These are phyloP conservation scores for Geothlypis trichas DNA, from an alignment of 2,113 vertebrate species.

Conservation along the genomic window DNA sequence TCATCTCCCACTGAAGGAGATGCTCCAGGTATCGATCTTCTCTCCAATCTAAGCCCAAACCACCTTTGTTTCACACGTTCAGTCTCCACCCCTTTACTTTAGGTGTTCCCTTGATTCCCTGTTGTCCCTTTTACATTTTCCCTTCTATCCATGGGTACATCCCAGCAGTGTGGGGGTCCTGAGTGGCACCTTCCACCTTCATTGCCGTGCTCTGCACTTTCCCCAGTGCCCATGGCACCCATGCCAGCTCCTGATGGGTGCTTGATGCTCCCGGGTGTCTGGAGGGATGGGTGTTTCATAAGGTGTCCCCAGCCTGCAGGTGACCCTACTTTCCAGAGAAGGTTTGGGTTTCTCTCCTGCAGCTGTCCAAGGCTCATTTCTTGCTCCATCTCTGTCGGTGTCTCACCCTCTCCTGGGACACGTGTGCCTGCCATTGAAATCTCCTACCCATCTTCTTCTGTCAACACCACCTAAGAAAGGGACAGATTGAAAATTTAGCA, in stretches of 20 bases:
- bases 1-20: not conserved
- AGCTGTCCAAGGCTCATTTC: not conserved
- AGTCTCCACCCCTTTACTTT: not conserved
- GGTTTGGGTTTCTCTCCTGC: not conserved
- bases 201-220: not conserved
- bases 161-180: not conserved
- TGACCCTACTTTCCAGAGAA: not conserved
- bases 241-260: not conserved
- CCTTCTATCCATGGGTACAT: not conserved
- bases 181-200: not conserved
- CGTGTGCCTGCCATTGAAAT: constrained; percentile 21
- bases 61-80: not conserved
- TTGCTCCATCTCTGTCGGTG: not conserved
- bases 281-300: not conserved
- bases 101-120: not conserved
- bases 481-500: constrained; percentile 61
- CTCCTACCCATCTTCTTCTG: constrained; percentile 54
- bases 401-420: constrained; percentile 23
- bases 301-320: not conserved
- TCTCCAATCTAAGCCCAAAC: not conserved
- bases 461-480: constrained; percentile 56
- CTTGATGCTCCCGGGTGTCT: accelerated
- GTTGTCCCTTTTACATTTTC: not conserved
- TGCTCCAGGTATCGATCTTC: not conserved
- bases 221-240: accelerated